These are phyloP conservation scores for Todiramphus saurophagus DNA, from an alignment of 2,113 vertebrate genomes.

Conservation along the genomic window DNA sequence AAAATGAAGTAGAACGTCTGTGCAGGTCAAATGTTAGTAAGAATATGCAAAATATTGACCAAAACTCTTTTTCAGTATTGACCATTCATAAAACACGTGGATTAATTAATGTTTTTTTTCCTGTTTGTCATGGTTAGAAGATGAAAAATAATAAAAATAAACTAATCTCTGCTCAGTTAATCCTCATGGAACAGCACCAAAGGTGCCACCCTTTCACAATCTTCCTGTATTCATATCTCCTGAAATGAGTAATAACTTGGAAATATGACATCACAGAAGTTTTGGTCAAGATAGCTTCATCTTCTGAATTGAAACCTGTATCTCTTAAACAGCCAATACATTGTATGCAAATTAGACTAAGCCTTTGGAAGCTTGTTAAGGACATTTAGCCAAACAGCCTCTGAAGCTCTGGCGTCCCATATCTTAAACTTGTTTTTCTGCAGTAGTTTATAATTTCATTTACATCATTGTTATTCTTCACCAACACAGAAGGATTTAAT, in stretches of 20 bases:
- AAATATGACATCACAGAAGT: not conserved
- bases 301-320: not conserved
- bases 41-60: not conserved
- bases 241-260: not conserved
- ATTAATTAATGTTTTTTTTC: not conserved
- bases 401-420: not conserved
- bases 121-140: not conserved
- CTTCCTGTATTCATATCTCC: not conserved
- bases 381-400: not conserved
- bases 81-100: not conserved
- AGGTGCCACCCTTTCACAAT: not conserved
- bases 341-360: not conserved
- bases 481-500: not conserved
- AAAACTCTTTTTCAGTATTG: not conserved
- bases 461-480: not conserved
- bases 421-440: not conserved
- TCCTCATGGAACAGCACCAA: not conserved
- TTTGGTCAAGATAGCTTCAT: not conserved
- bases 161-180: not conserved
- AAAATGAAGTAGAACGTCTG: not conserved
- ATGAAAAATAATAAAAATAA: not conserved
- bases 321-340: not conserved
- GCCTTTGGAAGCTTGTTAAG: not conserved
- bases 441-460: not conserved
- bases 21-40: not conserved